phyloP scores from a whole-genome alignment of 2,797 vertebrate species.

The Myiotriccus ornatus region DNA sequence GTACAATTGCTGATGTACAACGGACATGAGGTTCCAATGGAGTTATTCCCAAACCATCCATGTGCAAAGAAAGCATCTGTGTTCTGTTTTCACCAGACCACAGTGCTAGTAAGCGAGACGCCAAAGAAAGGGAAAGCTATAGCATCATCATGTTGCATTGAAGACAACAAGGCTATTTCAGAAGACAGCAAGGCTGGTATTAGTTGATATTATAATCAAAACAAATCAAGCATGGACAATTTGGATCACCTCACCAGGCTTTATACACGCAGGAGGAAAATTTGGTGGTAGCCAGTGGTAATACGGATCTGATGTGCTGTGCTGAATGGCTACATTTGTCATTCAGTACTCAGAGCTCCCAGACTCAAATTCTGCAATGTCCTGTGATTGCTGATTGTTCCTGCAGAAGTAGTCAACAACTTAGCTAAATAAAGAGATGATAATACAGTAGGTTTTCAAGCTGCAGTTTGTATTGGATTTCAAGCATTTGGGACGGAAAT shows the following conservation, averaged over 20 bases:
- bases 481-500: background rate
- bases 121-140: background rate
- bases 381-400: slow-evolving; percentile 27
- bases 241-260: slow-evolving; percentile 49
- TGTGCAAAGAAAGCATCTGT: slow-evolving; percentile 66
- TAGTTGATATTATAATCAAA: slow-evolving; percentile 35
- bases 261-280: slow-evolving; percentile 9
- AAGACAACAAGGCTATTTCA: slow-evolving; percentile 44
- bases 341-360: background rate
- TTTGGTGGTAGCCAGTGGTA: slow-evolving; percentile 2
- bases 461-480: background rate
- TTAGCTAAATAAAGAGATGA: slow-evolving; percentile 4
- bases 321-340: background rate
- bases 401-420: slow-evolving; percentile 18
- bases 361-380: background rate
- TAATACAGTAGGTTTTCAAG: slow-evolving; percentile 2
- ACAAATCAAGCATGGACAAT: slow-evolving; percentile 36
- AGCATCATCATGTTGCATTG: background rate
- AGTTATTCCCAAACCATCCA: slow-evolving; percentile 64
- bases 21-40: slow-evolving; percentile 28
- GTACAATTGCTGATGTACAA: slow-evolving; percentile 41
- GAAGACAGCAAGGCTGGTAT: slow-evolving; percentile 35
- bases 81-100: slow-evolving; percentile 35
- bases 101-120: background rate
- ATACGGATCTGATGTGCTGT: background rate